Base-by-base conservation (phyloP, 2,113 vertebrate species). In the Sylvietta virens region DNA sequence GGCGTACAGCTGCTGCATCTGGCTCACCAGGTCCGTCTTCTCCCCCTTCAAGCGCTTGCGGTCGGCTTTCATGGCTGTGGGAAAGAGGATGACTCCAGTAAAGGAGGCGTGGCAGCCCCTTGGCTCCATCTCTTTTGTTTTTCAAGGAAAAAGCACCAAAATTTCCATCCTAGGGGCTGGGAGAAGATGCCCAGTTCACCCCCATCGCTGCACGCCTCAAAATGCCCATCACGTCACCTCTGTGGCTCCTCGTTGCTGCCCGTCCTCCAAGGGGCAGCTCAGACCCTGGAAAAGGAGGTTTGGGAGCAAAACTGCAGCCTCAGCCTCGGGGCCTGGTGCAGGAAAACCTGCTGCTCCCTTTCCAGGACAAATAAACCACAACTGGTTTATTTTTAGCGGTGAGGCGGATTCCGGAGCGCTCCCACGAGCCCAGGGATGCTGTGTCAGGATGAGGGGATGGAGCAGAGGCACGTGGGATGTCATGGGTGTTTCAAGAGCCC, bases 1-100 rank as follows among this genome's bases (percentile, higher is more conserved):
- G 94, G 99, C 98, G 7, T 99, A 99, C 48, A 99, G 98, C 98
- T 99, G 99, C 97, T 99, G 99, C 99, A 99, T 99, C 98, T 99
- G 99, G 97, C 98, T 99, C 90, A 99, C 98, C 96, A 99, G 98
- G 98, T 99, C 99, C 0, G 99, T 98, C 95, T 99, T 99, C 97
- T 99, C 99, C 0, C 97, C 98, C 98, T 99, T 99, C 93, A 99
- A 98, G 66, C 99, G 98, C 95, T 99, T 99, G 28, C 99, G 98
- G 95, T 99, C 99, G 0, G 99, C 99, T 95, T 99, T 99, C 99
- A 99, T 99, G 96, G 99, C 99, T 99, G 97, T 1, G 56, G 70
- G 91, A 91, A 57, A 74, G 39, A 89, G 2, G 10, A 31, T 1
- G 9, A 44, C 31, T 92, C 4, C 5, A 80, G 58, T 10, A 5